Conservation (phyloP, 2,113 vertebrate genomes). For the Calyptommatus sinebrachiatus region DNA sequence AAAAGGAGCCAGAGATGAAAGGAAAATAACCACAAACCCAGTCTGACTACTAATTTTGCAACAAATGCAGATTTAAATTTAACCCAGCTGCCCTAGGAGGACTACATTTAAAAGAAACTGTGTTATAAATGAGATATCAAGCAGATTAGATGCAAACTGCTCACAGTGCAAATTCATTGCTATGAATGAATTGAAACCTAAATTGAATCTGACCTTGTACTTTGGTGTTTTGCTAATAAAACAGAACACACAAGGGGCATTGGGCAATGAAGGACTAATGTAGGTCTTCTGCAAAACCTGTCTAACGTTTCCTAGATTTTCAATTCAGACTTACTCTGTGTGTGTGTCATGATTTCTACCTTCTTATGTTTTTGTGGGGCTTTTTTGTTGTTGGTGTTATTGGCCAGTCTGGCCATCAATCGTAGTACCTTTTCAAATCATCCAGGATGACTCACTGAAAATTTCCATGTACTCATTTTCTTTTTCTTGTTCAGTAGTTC, state of each 20-base stretch:
- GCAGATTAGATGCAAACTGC: not conserved
- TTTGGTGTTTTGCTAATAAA: not conserved
- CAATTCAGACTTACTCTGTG: not conserved
- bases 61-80: too few species aligned
- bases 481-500: not conserved
- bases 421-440: not conserved
- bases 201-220: not conserved
- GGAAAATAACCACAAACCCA: too few species aligned
- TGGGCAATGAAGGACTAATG: fast-evolving
- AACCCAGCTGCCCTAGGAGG: too few species aligned
- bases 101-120: not conserved
- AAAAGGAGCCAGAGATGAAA: too few species aligned
- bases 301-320: not conserved
- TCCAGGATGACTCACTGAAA: not conserved
- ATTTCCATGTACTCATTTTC: not conserved
- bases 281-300: not conserved
- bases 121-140: not conserved
- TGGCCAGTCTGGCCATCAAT: slow-evolving; percentile 11
- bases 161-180: not conserved
- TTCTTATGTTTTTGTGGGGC: not conserved
- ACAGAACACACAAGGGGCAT: not conserved
- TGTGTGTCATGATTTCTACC: not conserved
- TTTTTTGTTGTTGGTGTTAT: not conserved
- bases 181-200: not conserved
- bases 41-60: too few species aligned